Evolutionary conservation across 2,797 vertebrate species (phyloP), one percentile per base, ranked within the genome.

Genomic region (Channa striata): DNA sequence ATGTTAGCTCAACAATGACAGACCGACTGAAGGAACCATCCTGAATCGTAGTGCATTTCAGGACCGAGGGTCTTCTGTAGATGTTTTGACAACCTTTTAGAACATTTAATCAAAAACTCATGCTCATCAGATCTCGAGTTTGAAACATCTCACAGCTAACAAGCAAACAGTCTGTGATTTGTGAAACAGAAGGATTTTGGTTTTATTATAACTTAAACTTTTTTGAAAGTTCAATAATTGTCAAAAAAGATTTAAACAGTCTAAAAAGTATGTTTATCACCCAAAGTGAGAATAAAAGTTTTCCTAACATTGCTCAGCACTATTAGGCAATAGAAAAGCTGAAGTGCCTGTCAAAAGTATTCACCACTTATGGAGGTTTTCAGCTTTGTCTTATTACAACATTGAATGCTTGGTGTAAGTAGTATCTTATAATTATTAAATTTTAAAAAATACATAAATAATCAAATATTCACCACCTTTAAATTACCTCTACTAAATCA

Each of bases 181-280:
- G 16, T 16, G n/a, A 43, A 43, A 17, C 12, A 42, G 6, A 16
- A 11, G 11, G 1, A 17, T 20, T 33, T 16, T 11, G 2, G 20
- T 25, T n/a, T n/a, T n/a, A n/a, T n/a, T n/a, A n/a, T n/a, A n/a
- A n/a, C n/a, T n/a, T n/a, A n/a, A n/a, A n/a, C n/a, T n/a, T n/a
- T n/a, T n/a, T n/a, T n/a, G n/a, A n/a, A n/a, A n/a, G n/a, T n/a
- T n/a, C n/a, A n/a, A n/a, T n/a, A 1, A 10, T 17, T 49, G 8
- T 39, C 20, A 33, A 33, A 25, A 59, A 34, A 46, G 17, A 23
- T 33, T 13, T 1, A 49, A 53, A 39, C 4, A 5, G 8, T 19
- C 12, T 36, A n/a, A 23, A 54, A 25, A 64, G n/a, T 43, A 11
- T 16, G 10, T 46, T 68, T 5, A 44, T 36, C 19, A 67, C 37